These are phyloP conservation scores for Apomyelois bistriatella DNA, from an alignment of 2,888 invertebrate species.

Conservation along the genomic window DNA sequence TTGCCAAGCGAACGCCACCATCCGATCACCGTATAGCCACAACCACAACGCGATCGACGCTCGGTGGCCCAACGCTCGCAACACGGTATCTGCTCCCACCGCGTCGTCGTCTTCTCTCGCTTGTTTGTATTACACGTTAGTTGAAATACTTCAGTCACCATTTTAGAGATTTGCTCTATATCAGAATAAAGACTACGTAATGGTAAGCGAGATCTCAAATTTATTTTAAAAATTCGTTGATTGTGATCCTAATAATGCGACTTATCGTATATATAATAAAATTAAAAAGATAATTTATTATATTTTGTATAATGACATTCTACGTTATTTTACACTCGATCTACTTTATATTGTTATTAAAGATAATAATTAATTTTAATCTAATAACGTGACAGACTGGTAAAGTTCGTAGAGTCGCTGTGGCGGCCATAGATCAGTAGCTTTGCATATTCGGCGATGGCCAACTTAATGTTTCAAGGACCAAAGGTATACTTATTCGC, in stretches of 20 bases:
- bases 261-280: constrained; percentile 70
- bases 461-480: constrained; percentile 78
- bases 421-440: constrained; percentile 79
- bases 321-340: constrained; percentile 77
- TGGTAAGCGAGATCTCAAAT: constrained; percentile 80
- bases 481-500: constrained; percentile 79
- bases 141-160: constrained; percentile 69
- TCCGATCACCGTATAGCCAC: too few species aligned
- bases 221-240: constrained; percentile 61
- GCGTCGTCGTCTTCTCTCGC: constrained; percentile 57
- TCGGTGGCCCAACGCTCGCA: constrained; percentile 5
- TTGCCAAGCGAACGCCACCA: too few species aligned
- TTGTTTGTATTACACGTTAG: constrained; percentile 69
- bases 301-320: constrained; percentile 78
- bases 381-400: constrained; percentile 80
- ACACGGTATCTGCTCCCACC: constrained; percentile 25
- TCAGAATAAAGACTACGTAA: constrained; percentile 78
- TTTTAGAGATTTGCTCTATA: constrained; percentile 76
- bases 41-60: not conserved
- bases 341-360: constrained; percentile 77
- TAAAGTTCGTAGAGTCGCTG: constrained; percentile 80
- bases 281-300: constrained; percentile 76
- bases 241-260: constrained; percentile 75
- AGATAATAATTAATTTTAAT: constrained; percentile 80
- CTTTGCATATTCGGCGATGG: constrained; percentile 79